Conservation (phyloP, 2,888 invertebrate species). For the Nemoura dubitans region DNA sequence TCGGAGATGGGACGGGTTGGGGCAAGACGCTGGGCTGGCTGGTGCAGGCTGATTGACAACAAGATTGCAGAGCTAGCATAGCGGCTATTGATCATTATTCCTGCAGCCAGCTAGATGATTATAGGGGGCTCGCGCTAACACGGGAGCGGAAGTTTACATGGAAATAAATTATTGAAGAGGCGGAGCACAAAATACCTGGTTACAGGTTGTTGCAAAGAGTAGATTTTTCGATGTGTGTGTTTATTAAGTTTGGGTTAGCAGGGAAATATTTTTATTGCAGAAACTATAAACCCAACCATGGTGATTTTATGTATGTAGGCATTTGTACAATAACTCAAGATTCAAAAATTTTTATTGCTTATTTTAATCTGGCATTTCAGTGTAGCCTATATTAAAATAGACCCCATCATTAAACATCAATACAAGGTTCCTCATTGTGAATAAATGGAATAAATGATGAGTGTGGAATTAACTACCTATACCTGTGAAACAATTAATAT, state of each 20-base stretch:
- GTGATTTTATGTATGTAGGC: neutral
- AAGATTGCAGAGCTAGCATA: conserved; percentile 24
- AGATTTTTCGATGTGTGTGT: neutral
- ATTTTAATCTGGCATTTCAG: neutral
- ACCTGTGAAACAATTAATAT: neutral
- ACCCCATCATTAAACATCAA: neutral
- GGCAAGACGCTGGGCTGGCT: neutral
- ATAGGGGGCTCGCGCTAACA: conserved; percentile 21
- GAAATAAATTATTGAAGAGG: conserved; percentile 37
- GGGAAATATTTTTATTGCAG: neutral
- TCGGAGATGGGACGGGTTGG: neutral
- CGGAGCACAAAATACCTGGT: conserved; percentile 14
- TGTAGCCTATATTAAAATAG: neutral
- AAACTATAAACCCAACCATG: neutral
- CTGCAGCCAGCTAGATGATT: conserved; percentile 23
- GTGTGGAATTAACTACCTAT: neutral
- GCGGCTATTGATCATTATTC: conserved; percentile 34
- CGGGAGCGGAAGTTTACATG: conserved; percentile 25
- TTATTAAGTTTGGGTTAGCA: neutral
- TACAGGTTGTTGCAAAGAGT: conserved; percentile 29
- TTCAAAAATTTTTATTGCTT: neutral
- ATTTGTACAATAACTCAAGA: neutral
- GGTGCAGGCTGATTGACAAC: conserved; percentile 24
- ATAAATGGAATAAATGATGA: neutral
- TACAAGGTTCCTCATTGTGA: neutral